phyloP scores from a whole-genome alignment of 2,113 vertebrate species.

The Aegithalos caudatus region DNA sequence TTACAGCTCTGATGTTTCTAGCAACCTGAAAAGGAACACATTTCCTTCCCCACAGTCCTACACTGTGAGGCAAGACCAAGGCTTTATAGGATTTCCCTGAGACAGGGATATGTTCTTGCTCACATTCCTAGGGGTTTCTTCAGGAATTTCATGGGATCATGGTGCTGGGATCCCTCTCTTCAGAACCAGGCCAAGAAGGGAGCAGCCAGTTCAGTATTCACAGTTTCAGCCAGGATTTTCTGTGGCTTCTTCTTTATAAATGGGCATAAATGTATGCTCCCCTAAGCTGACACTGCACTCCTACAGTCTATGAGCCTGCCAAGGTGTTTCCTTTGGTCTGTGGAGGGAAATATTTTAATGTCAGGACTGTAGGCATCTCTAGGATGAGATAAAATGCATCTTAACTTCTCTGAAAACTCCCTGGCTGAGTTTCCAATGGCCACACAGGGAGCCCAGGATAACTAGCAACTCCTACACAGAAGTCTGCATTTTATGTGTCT shows the following conservation, averaged over 20 bases:
- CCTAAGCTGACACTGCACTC: background rate
- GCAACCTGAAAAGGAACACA: background rate
- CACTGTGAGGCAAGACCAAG: background rate
- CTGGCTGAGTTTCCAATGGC: background rate
- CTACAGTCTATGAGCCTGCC: background rate
- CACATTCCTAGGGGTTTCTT: background rate
- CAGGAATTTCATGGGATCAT: background rate
- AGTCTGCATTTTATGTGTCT: background rate
- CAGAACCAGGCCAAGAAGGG: background rate
- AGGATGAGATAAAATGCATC: background rate
- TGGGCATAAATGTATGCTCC: fast-evolving
- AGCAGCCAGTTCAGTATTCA: background rate
- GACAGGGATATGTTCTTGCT: background rate
- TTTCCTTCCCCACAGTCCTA: background rate
- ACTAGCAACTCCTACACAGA: background rate
- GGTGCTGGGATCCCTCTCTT: background rate
- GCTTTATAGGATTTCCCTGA: background rate
- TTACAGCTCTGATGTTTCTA: background rate
- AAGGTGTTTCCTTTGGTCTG: background rate
- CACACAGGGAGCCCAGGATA: background rate
- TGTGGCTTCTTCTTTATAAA: background rate
- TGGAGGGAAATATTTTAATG: background rate
- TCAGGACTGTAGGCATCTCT: background rate
- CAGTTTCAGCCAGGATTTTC: background rate
- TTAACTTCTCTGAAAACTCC: background rate